Evolutionary conservation across 2,113 vertebrate species (phyloP), one percentile per base, ranked within the genome.

Genomic region (Gallinago jamesoni): DNA sequence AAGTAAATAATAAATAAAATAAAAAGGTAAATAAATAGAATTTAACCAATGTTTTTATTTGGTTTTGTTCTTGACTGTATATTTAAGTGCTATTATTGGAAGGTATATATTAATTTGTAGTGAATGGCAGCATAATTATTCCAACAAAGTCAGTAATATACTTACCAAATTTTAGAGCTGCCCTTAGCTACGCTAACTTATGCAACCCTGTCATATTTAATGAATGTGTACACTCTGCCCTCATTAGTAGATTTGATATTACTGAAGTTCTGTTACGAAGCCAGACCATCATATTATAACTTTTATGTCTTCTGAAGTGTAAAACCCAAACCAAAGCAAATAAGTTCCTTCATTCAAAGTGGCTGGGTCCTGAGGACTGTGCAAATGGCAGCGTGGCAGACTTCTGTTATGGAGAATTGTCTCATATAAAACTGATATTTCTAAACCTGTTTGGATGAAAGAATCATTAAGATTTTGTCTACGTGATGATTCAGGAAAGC

Each of bases 121-220:
- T 84, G 39, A 89, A 87, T 62, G 52, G 39, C 57, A 91, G n/a
- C 14, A 18, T 62, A 80, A 73, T 89, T 87, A 77, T 67, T 90
- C n/a, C 72, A 78, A 47, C 24, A 4, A 87, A 84, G 53, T 83
- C 25, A 27, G 20, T 35, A 77, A 66, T 39, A 22, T 21, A 79
- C 52, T 53, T 45, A 37, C 19, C 35, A 80, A 89, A 85, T 21
- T 22, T 55, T 77, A 39, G 12, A 74, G 56, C 62, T 84, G 72
- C 39, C 37, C 19, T 92, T 75, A 67, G 66, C 56, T 81, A 4
- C 17, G 8, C 25, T 55, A 62, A 48, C 19, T 78, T 75, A n/a
- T 47, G 53, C 45, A 83, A 48, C 43, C 19, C n/a, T 48, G 10
- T 53, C 22, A 33, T 41, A 60, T 79, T 39, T 76, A 60, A 77